These are phyloP conservation scores for Trachelus iudaicus DNA, from an alignment of 2,888 invertebrate genomes.

Conservation along the genomic window DNA sequence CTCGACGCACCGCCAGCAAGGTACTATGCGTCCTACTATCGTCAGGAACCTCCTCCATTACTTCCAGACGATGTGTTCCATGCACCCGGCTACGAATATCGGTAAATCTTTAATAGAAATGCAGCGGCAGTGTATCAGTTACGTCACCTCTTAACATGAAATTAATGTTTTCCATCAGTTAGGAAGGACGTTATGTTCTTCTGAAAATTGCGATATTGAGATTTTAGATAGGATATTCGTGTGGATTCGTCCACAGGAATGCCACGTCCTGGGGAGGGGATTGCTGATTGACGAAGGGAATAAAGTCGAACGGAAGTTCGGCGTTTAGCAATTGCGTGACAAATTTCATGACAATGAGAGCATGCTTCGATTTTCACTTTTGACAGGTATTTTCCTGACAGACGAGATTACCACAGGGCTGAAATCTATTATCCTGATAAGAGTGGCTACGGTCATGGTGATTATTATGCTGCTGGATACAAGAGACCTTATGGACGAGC, in stretches of 20 bases:
- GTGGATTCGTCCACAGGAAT: not conserved
- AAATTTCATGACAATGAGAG: conserved; percentile 16
- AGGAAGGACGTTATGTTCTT: not conserved
- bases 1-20: conserved; percentile 21
- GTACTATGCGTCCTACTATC: conserved; percentile 19
- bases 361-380: not conserved
- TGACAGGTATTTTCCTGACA: conserved; percentile 31
- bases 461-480: conserved; percentile 27
- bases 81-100: not conserved
- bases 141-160: not conserved
- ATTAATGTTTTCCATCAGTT: not conserved
- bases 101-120: not conserved
- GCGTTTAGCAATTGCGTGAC: not conserved
- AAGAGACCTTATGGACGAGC: conserved; percentile 24
- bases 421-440: conserved; percentile 31
- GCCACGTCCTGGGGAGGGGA: not conserved
- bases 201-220: not conserved
- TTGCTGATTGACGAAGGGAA: not conserved
- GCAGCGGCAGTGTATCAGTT: not conserved
- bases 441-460: conserved; percentile 19
- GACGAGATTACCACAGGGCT: conserved; percentile 22
- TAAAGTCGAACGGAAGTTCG: conserved; percentile 7
- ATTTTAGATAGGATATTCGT: not conserved
- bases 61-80: not conserved
- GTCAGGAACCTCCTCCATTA: conserved; percentile 10